Evolutionary conservation across 2,888 invertebrate species (phyloP).

Genomic region (Zeuzera pyrina): DNA sequence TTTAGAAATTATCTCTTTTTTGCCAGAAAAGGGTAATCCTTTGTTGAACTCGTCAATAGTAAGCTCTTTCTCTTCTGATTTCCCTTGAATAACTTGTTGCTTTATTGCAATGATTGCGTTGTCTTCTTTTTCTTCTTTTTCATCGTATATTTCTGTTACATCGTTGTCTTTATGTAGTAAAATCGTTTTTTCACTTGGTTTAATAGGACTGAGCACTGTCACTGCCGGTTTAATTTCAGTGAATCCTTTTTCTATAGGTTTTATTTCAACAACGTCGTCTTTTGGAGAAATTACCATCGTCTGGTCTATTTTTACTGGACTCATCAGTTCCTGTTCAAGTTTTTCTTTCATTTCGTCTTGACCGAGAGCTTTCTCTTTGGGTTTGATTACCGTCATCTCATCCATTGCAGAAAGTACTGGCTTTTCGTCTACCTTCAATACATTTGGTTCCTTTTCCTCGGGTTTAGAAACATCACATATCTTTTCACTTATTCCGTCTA

Average conservation of each 20-base stretch:
- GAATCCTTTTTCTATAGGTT: background rate
- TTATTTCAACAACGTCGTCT: no score
- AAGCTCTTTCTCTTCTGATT: background rate
- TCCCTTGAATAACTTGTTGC: background rate
- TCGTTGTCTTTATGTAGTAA: background rate
- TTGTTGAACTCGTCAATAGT: background rate
- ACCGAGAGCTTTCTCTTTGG: constrained; percentile 2
- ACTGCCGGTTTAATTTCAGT: background rate
- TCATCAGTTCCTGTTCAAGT: constrained; percentile 12
- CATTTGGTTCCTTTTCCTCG: constrained; percentile 11
- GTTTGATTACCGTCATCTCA: background rate
- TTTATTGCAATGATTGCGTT: background rate
- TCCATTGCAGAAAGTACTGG: constrained; percentile 8
- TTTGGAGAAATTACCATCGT: constrained; percentile 9
- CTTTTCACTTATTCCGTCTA: background rate
- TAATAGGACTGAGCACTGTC: background rate
- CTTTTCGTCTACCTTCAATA: constrained; percentile 7
- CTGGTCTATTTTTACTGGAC: constrained; percentile 19
- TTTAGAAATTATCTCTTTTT: background rate
- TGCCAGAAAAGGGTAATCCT: background rate
- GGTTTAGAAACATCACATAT: background rate
- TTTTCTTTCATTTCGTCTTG: constrained; percentile 13
- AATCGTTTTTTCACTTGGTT: background rate
- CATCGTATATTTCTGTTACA: background rate
- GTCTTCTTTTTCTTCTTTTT: background rate